These are phyloP conservation scores for Cynopterus sphinx DNA, from an alignment of 2,797 vertebrate genomes.

Conservation along the genomic window DNA sequence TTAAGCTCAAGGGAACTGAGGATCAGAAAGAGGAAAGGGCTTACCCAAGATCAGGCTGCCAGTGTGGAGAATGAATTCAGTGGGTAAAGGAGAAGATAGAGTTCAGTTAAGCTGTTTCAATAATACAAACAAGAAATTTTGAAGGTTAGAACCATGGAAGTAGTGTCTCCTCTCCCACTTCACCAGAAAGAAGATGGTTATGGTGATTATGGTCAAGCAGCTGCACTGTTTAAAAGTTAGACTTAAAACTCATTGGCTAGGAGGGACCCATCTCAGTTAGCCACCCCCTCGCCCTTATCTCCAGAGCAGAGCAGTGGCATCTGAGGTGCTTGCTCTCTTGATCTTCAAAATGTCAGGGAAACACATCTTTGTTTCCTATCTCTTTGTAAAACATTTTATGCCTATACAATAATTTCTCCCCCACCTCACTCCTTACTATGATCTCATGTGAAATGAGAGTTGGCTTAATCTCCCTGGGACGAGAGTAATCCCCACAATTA, in stretches of 20 bases:
- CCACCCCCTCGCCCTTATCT: background rate
- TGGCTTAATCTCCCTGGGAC: background rate
- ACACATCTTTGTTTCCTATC: background rate
- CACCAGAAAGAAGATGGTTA: background rate
- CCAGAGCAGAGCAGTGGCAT: background rate
- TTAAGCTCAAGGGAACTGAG: background rate
- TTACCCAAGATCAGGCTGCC: background rate
- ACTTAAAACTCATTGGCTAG: background rate
- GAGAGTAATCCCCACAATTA: slow-evolving; percentile 16
- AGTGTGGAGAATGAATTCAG: background rate
- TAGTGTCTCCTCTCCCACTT: background rate
- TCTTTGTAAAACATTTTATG: slow-evolving; percentile 4
- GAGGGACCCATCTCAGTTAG: background rate
- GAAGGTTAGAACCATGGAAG: background rate
- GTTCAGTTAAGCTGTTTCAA: background rate
- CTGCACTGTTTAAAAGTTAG: background rate
- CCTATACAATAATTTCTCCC: background rate
- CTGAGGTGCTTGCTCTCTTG: background rate
- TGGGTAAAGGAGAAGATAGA: background rate
- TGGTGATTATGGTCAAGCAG: slow-evolving; percentile 32
- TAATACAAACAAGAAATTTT: slow-evolving; percentile 11
- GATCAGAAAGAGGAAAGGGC: slow-evolving; percentile 11
- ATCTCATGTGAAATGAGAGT: background rate
- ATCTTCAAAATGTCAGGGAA: background rate
- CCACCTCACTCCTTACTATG: background rate